Evolutionary conservation across 2,888 invertebrate species (phyloP), one percentile per base, ranked within the genome.

Genomic region (Synergus laeviventris): DNA sequence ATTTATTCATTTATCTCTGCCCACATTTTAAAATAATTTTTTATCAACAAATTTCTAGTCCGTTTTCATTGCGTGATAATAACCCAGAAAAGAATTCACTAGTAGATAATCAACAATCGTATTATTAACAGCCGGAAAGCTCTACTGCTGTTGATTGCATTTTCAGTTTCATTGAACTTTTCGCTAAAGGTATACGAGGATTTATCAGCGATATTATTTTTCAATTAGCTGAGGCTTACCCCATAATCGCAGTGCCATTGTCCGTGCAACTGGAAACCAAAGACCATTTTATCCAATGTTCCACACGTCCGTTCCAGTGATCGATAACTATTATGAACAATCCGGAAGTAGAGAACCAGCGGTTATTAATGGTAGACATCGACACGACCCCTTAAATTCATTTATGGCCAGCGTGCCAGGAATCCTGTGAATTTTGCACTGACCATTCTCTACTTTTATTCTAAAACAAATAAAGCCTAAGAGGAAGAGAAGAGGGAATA

Each of bases 321-420:
- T 70, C 70, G 70, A 70, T 70, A 74, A 61, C 18, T 60, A 64
- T 21, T 42, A 60, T 18, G 54, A 56, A 73, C 49, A 62, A 73
- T 45, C 42, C 18, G 24, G 73, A 64, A 70, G 75, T 75, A 64
- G 62, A 74, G 77, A 79, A 82, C 75, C 74, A 78, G 73, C 56
- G 76, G 78, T 79, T 79, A 79, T 78, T 82, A 79, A 81, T 79
- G 76, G 76, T 59, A 74, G 75, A 66, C 39, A 42, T 56, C 12
- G 62, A 60, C 73, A 56, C 24, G 59, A 73, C 66, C 74, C 77
- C 76, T 74, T 74, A 80, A 83, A 82, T 78, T 81, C 84, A 79
- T 85, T 84, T 85, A 85, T 83, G 80, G 82, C 77, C 78, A 80
- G 83, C 83, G 85, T 85, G 84, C 81, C 78, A 76, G 78, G 85